Conservation (phyloP, 2,797 vertebrate genomes). For the Garrulus glandarius region DNA sequence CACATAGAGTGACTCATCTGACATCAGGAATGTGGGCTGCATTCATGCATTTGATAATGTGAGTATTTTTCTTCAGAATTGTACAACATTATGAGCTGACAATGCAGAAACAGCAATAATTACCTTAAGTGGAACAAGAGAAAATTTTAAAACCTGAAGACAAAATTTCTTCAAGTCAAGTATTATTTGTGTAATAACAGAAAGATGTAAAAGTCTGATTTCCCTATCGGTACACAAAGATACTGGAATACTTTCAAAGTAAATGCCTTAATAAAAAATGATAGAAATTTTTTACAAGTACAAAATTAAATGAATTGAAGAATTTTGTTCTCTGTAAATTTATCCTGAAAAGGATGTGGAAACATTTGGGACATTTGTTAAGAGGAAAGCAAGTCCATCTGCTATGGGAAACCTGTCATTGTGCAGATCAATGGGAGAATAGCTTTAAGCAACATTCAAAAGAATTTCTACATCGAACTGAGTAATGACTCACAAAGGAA, state of each 20-base stretch:
- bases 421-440: neutral
- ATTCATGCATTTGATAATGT: neutral
- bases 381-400: neutral
- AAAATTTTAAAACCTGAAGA: neutral
- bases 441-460: constrained; percentile 15
- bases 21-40: neutral
- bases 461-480: neutral
- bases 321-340: neutral
- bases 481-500: constrained; percentile 26
- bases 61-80: neutral
- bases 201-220: neutral
- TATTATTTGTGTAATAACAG: neutral
- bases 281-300: neutral
- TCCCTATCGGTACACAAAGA: neutral
- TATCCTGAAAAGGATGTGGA: neutral
- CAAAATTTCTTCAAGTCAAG: neutral
- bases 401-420: neutral
- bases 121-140: neutral
- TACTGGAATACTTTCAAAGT: neutral
- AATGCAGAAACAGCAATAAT: neutral
- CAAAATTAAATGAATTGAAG: neutral
- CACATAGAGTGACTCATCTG: neutral
- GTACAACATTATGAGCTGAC: neutral
- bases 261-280: neutral
- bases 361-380: neutral